Evolutionary conservation across 2,113 vertebrate species (phyloP).

Genomic region (Serilophus lunatus): DNA sequence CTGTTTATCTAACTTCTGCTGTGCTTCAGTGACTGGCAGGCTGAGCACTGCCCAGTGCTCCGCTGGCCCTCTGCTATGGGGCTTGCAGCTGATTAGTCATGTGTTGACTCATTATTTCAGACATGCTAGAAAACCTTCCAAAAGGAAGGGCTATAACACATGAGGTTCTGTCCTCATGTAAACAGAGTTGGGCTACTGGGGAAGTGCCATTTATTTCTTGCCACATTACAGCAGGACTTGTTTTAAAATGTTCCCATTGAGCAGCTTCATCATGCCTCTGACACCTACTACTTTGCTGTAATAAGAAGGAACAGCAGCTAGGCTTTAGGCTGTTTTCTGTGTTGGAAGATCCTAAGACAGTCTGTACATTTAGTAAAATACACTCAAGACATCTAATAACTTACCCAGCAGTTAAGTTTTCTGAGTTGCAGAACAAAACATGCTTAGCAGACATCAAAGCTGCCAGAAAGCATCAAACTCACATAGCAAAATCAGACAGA

Average conservation of each 20-base stretch:
- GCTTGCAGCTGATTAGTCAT: neutral
- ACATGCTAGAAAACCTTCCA: neutral
- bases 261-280: neutral
- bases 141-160: neutral
- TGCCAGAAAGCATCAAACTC: neutral
- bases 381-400: neutral
- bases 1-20: neutral
- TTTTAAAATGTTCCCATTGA: neutral
- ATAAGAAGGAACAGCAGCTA: neutral
- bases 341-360: neutral
- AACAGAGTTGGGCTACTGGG: neutral
- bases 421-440: neutral
- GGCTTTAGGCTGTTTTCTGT: neutral
- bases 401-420: neutral
- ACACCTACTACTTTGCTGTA: neutral
- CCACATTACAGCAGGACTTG: neutral
- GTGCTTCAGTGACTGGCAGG: neutral
- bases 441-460: neutral
- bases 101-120: slow-evolving; percentile 2
- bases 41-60: neutral
- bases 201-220: neutral
- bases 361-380: neutral
- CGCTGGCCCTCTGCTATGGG: neutral
- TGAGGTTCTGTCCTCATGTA: neutral
- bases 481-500: neutral